Conservation (phyloP, 2,113 vertebrate species). For the Crocuta crocuta region DNA sequence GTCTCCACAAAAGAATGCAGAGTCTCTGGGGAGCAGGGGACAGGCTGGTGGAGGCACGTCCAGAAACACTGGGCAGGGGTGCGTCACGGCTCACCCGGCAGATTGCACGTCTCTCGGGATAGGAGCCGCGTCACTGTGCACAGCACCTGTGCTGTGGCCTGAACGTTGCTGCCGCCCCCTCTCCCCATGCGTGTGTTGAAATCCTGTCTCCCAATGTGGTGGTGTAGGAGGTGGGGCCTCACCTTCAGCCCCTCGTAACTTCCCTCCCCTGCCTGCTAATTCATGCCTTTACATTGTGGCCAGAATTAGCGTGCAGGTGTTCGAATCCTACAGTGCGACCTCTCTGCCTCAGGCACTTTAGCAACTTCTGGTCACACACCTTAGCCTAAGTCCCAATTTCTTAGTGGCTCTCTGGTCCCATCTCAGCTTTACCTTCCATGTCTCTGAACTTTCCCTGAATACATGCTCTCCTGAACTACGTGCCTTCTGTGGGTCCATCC, state of each 20-base stretch:
- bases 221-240: too few species aligned
- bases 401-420: too few species aligned
- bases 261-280: neutral
- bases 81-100: neutral
- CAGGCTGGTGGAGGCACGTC: neutral
- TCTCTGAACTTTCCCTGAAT: neutral
- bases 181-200: too few species aligned
- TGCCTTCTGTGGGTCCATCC: neutral
- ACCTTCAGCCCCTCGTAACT: neutral
- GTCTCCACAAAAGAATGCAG: too few species aligned
- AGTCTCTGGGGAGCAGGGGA: neutral
- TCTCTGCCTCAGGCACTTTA: neutral
- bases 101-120: accelerated
- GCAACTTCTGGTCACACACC: neutral
- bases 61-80: neutral
- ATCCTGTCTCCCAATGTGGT: too few species aligned
- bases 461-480: accelerated
- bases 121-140: accelerated
- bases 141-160: too few species aligned
- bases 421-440: too few species aligned
- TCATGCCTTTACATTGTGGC: neutral
- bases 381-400: neutral
- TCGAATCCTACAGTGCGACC: neutral
- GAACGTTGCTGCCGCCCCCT: accelerated
- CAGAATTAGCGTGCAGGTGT: neutral